Conservation (phyloP, 2,113 vertebrate genomes). For the Peromyscus polionotus region DNA sequence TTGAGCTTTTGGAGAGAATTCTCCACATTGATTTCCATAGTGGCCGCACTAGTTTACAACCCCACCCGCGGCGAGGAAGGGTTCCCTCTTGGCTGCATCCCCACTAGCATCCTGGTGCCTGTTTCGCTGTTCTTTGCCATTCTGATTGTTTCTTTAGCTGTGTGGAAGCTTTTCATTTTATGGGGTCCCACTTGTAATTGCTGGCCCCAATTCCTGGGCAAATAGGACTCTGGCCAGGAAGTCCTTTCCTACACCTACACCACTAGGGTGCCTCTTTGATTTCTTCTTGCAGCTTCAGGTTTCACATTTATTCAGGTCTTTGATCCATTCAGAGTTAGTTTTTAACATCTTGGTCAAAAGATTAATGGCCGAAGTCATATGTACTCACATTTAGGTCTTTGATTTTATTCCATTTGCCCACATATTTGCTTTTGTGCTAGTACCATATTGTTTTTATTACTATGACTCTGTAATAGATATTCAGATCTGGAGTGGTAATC, state of each 20-base stretch:
- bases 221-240: not conserved
- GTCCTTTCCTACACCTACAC: not conserved
- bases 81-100: not conserved
- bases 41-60: not conserved
- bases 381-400: not conserved
- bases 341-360: not conserved
- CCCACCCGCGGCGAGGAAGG: not conserved
- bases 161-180: not conserved
- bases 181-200: not conserved
- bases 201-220: not conserved
- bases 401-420: not conserved
- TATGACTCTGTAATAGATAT: not conserved
- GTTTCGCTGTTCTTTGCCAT: not conserved
- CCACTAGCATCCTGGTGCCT: not conserved
- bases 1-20: not conserved
- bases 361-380: not conserved
- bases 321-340: not conserved
- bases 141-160: not conserved
- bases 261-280: not conserved
- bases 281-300: not conserved
- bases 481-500: not conserved
- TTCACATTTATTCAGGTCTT: not conserved
- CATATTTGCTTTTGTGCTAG: not conserved
- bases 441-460: not conserved
- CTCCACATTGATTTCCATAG: not conserved